Evolutionary conservation across 2,797 vertebrate species (phyloP).

Genomic region (Pipistrellus pygmaeus): DNA sequence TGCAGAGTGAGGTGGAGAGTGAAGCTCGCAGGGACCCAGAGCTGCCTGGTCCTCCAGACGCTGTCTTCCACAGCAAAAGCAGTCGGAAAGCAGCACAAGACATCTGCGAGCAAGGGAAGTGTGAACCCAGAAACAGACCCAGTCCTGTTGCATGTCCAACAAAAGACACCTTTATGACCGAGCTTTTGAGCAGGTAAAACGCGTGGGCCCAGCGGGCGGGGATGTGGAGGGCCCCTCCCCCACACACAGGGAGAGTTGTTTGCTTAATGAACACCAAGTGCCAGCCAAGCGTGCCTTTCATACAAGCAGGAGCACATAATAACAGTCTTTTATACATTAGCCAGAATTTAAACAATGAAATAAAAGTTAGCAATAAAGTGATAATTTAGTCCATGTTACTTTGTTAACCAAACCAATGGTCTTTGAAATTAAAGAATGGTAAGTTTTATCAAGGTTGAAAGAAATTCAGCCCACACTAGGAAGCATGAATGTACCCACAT

Average conservation of each 20-base stretch:
- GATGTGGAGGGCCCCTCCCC: not conserved
- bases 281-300: not conserved
- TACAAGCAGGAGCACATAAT: not conserved
- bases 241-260: not conserved
- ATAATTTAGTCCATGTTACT: constrained; percentile 82
- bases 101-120: constrained; percentile 61
- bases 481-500: constrained; percentile 77
- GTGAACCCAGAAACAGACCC: constrained; percentile 78
- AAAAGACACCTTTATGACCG: constrained; percentile 93
- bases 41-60: constrained; percentile 79
- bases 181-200: constrained; percentile 94
- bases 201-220: not conserved
- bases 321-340: constrained; percentile 54
- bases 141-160: constrained; percentile 85
- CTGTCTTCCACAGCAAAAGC: constrained; percentile 71
- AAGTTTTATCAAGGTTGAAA: constrained; percentile 80
- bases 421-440: constrained; percentile 86
- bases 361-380: constrained; percentile 72
- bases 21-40: constrained; percentile 86
- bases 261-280: not conserved
- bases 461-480: constrained; percentile 78
- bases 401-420: constrained; percentile 84
- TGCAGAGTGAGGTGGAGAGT: constrained; percentile 87
- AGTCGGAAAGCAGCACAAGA: constrained; percentile 73
- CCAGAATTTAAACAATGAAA: constrained; percentile 73